phyloP scores from a whole-genome alignment of 2,113 vertebrate species.

The Sinosuthora webbiana region DNA sequence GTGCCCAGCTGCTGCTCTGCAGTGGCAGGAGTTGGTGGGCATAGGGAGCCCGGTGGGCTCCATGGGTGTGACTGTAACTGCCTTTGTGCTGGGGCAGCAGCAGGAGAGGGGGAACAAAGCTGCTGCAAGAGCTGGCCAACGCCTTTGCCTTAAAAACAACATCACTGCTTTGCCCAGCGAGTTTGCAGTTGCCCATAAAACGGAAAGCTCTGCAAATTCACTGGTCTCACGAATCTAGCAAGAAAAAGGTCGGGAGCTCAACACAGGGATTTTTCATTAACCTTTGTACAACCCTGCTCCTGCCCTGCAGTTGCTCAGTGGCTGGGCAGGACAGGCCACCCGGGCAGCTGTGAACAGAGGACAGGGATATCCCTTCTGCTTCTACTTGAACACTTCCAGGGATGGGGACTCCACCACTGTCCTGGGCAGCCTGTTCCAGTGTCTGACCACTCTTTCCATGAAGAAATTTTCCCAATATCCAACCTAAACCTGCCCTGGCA shows the following conservation, averaged over 20 bases:
- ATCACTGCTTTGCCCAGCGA: accelerated
- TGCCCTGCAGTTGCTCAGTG: too few relatives aligned
- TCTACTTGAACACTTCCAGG: neutral
- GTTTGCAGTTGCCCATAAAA: neutral
- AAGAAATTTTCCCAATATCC: neutral
- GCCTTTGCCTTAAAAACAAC: neutral
- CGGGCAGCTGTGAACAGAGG: neutral
- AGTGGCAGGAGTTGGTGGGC: accelerated
- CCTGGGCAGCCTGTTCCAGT: neutral
- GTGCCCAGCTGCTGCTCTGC: neutral
- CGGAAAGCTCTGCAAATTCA: neutral
- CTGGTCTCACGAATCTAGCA: neutral
- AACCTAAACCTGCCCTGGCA: neutral
- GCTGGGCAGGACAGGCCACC: neutral
- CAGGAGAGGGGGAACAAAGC: neutral
- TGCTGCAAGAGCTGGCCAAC: neutral
- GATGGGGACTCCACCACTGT: neutral
- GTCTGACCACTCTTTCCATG: neutral
- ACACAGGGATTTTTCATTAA: neutral
- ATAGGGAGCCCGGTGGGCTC: neutral
- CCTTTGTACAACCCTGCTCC: neutral
- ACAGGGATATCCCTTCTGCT: neutral
- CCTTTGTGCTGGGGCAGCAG: neutral
- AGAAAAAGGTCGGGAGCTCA: neutral
- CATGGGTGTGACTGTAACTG: neutral